Conservation (phyloP, 2,113 vertebrate genomes). For the Catharus bicknelli region DNA sequence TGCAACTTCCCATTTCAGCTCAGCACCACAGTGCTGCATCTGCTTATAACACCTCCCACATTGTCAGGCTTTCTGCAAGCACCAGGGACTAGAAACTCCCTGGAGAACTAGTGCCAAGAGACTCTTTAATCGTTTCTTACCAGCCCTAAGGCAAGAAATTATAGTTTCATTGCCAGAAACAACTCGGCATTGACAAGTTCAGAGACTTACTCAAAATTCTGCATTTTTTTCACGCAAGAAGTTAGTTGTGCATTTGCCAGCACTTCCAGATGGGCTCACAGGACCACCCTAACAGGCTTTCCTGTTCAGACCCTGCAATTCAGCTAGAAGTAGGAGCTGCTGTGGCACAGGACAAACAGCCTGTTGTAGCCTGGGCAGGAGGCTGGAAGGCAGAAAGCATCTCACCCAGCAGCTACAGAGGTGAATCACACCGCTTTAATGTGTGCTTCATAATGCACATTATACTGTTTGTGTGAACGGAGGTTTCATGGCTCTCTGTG, state of each 20-base stretch:
- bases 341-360: neutral
- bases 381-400: neutral
- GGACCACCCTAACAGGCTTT: neutral
- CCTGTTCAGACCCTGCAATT: neutral
- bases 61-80: neutral
- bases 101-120: neutral
- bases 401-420: neutral
- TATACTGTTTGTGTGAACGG: neutral
- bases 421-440: neutral
- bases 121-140: neutral
- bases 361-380: neutral
- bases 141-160: neutral
- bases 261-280: neutral
- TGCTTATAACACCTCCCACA: neutral
- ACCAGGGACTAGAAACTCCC: neutral
- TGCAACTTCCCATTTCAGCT: neutral
- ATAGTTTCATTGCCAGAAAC: neutral
- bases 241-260: neutral
- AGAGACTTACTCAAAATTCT: neutral
- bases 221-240: neutral
- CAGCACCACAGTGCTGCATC: accelerated
- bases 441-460: no score
- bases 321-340: neutral
- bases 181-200: neutral
- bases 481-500: neutral